phyloP scores from a whole-genome alignment of 2,888 invertebrate genomes.

The Chesias legatella region DNA sequence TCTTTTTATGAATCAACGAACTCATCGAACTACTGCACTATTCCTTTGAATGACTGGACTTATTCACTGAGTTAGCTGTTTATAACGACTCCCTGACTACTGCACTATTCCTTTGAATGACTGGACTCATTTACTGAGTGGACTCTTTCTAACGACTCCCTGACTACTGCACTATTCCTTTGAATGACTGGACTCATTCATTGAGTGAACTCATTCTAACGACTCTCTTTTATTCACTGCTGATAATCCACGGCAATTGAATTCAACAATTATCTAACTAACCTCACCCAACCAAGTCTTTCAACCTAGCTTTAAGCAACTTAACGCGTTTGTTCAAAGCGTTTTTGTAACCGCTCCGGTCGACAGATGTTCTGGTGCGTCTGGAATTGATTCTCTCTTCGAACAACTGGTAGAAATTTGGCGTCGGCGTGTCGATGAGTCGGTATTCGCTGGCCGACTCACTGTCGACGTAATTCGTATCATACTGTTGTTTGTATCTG shows the following conservation, averaged over 20 bases:
- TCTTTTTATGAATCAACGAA: too few relatives aligned
- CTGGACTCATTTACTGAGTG: too few relatives aligned
- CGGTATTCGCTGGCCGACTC: conserved; percentile 16
- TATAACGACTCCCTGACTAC: too few relatives aligned
- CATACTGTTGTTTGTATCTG: conserved; percentile 30
- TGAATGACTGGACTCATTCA: too few relatives aligned
- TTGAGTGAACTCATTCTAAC: background rate
- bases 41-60: too few relatives aligned
- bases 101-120: too few relatives aligned
- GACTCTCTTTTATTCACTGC: background rate
- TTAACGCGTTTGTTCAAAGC: conserved; percentile 68
- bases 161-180: too few relatives aligned
- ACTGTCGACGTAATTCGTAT: conserved; percentile 15
- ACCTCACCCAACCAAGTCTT: conserved; percentile 63
- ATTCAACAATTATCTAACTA: background rate
- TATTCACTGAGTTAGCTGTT: too few relatives aligned
- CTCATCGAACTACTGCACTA: too few relatives aligned
- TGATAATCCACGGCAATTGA: background rate
- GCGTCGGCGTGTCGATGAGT: conserved; percentile 64
- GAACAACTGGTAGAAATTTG: conserved; percentile 67
- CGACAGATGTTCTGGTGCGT: conserved; percentile 38
- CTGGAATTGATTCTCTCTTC: conserved; percentile 48
- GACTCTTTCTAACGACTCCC: too few relatives aligned
- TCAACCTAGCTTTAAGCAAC: conserved; percentile 61
- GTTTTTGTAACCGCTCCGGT: conserved; percentile 60